A percentile compares a stretch with the other conserved stretches of the same genome.
Evolutionary conservation across 2,797 vertebrate species (phyloP).

Genomic region (Tragopan temminckii): DNA sequence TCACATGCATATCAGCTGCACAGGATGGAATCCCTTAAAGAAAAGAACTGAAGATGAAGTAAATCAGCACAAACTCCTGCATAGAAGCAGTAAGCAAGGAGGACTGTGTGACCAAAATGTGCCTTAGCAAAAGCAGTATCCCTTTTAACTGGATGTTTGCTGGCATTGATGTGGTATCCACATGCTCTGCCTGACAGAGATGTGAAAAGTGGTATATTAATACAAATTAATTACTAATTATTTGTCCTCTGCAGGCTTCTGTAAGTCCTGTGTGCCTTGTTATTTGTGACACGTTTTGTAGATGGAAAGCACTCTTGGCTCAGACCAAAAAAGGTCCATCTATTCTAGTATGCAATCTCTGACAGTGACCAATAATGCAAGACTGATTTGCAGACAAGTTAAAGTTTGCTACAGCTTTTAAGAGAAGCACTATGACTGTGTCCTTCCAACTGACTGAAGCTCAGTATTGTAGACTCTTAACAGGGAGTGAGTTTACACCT

Average conservation of each 20-base stretch:
- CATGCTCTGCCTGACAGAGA: background rate
- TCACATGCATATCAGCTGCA: background rate
- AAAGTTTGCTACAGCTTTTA: background rate
- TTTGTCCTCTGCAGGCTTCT: background rate
- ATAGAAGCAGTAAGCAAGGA: background rate
- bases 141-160: background rate
- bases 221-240: background rate
- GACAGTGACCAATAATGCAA: fast-evolving
- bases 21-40: background rate
- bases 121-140: background rate
- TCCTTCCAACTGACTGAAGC: background rate
- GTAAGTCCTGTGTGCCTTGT: fast-evolving
- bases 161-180: background rate
- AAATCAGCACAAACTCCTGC: background rate
- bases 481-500: background rate
- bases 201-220: background rate
- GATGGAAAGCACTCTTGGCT: background rate
- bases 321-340: background rate
- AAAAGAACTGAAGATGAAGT: background rate
- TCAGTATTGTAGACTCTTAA: background rate
- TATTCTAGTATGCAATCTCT: fast-evolving
- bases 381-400: fast-evolving
- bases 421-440: fast-evolving
- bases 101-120: background rate
- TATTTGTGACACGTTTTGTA: background rate